These are phyloP conservation scores for Dexiosoma caninum DNA, from an alignment of 2,888 invertebrate species.

Conservation along the genomic window DNA sequence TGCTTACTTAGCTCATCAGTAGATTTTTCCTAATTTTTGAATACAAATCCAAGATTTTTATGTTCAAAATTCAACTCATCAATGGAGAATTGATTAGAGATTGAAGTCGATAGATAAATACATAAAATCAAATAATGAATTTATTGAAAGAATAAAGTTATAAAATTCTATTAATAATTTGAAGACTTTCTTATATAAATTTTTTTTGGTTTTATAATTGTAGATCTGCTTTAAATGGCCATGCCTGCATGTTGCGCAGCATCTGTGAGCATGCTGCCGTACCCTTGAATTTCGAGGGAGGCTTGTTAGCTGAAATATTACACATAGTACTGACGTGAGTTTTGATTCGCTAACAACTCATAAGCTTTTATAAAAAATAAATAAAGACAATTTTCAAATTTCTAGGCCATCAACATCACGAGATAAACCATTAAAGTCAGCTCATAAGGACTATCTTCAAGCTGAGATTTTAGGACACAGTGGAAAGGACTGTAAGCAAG, in stretches of 20 bases:
- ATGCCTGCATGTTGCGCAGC: conserved; percentile 84
- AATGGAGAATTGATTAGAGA: no score
- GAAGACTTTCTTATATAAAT: no score
- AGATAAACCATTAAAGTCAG: conserved; percentile 81
- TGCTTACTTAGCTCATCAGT: no score
- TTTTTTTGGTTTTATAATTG: not conserved
- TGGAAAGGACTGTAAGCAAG: conserved; percentile 69
- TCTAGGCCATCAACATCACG: conserved; percentile 84
- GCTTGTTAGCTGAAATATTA: conserved; percentile 86
- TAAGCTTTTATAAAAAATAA: not conserved
- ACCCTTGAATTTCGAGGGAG: conserved; percentile 83
- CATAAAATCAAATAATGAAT: no score
- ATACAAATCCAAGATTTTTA: no score
- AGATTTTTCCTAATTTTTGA: no score
- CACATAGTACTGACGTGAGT: conserved; percentile 86
- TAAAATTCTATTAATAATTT: no score
- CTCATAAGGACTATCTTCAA: conserved; percentile 83
- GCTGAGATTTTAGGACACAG: conserved; percentile 83
- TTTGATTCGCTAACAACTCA: not conserved
- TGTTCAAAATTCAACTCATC: no score
- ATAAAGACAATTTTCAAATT: conserved; percentile 42
- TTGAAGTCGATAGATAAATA: no score
- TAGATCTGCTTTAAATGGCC: conserved; percentile 83
- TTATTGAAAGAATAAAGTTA: no score
- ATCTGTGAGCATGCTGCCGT: conserved; percentile 87